These are phyloP conservation scores for Diachasmimorpha longicaudata DNA, from an alignment of 1,140 invertebrate species.

Conservation along the genomic window DNA sequence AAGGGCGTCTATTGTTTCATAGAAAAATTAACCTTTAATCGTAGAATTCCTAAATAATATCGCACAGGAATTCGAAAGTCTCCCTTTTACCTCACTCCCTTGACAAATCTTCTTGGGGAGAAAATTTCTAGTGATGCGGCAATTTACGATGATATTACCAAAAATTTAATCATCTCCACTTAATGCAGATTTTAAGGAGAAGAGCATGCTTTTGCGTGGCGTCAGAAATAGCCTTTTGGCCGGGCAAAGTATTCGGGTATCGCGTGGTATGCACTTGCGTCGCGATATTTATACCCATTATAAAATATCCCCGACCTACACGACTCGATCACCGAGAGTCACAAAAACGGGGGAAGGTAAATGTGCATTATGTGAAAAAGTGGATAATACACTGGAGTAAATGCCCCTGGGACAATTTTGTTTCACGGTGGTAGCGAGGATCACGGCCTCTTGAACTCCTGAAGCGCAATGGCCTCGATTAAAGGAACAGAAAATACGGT, in stretches of 20 bases:
- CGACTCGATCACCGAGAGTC: not conserved
- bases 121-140: too few species aligned
- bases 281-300: slow-evolving; percentile 52
- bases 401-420: slow-evolving; percentile 26
- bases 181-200: not conserved
- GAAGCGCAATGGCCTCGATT: slow-evolving; percentile 19
- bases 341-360: not conserved
- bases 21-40: too few species aligned
- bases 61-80: too few species aligned
- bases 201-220: slow-evolving; percentile 35
- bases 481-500: not conserved
- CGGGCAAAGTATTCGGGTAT: slow-evolving; percentile 44
- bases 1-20: too few species aligned
- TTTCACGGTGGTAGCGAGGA: not conserved
- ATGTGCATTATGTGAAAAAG: not conserved
- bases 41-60: too few species aligned
- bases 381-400: not conserved
- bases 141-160: not conserved
- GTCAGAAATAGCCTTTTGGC: slow-evolving; percentile 50
- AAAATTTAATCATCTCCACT: not conserved
- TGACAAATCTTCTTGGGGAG: too few species aligned
- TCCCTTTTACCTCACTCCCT: too few species aligned
- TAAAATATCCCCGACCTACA: slow-evolving; percentile 21
- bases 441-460: not conserved
- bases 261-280: slow-evolving; percentile 49